phyloP scores from a whole-genome alignment of 2,797 vertebrate species.

The Megaceryle alcyon region DNA sequence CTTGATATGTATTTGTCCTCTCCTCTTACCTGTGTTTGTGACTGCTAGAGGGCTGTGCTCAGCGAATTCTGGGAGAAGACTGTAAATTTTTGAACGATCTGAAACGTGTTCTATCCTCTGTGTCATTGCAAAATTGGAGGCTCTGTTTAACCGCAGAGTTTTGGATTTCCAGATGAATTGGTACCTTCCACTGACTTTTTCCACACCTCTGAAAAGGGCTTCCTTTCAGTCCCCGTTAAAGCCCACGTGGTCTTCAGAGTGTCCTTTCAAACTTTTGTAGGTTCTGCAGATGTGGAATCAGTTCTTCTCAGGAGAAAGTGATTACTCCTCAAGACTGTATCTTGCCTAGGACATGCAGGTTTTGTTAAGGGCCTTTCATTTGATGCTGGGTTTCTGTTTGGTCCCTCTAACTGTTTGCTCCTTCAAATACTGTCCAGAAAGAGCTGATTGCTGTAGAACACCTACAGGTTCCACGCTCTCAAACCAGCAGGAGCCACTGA shows the following conservation, averaged over 20 bases:
- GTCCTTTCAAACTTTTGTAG: background rate
- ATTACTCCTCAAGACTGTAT: background rate
- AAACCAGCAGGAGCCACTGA: background rate
- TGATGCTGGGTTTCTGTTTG: background rate
- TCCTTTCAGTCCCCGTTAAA: background rate
- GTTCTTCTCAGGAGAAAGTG: background rate
- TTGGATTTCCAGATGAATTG: background rate
- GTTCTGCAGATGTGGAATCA: background rate
- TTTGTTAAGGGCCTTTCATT: background rate
- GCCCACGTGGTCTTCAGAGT: background rate
- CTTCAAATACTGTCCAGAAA: background rate
- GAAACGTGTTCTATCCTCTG: background rate
- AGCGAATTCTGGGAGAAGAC: background rate
- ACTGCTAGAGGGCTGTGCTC: background rate
- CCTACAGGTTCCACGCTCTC: background rate
- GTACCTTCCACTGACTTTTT: background rate
- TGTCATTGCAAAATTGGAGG: background rate
- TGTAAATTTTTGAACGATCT: background rate
- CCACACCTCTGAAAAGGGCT: background rate
- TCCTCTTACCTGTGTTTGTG: background rate
- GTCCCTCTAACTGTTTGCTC: background rate
- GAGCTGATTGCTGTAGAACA: background rate
- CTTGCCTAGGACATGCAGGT: background rate
- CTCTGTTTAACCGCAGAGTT: background rate
- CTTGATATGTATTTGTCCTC: background rate